phyloP scores from a whole-genome alignment of 2,113 vertebrate species.

The Silurus asotus region DNA sequence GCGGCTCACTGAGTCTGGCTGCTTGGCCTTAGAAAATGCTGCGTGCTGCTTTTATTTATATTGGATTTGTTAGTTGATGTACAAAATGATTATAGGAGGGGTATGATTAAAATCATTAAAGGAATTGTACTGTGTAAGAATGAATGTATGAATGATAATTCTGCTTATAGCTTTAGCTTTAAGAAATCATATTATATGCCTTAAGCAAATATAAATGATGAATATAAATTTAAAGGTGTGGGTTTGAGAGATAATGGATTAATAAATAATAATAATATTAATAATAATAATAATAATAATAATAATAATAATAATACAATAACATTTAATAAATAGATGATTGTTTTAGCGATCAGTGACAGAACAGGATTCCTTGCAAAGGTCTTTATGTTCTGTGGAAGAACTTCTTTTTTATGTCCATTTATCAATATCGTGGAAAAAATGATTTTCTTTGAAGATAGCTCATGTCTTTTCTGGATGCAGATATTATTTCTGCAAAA shows the following conservation, averaged over 20 bases:
- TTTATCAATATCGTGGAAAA: not conserved
- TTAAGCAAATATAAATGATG: not conserved
- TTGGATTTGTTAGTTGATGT: not conserved
- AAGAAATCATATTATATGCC: not conserved
- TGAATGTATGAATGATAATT: not conserved
- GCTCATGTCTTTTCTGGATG: not conserved
- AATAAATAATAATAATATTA: too few species aligned
- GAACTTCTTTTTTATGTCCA: not conserved
- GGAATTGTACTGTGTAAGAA: not conserved
- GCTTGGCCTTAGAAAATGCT: too few species aligned
- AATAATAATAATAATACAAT: too few species aligned
- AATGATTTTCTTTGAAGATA: slow-evolving; percentile 6
- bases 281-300: too few species aligned
- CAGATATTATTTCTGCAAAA: not conserved
- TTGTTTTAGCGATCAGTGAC: not conserved
- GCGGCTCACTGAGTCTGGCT: too few species aligned
- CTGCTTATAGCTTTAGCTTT: not conserved
- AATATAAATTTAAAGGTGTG: not conserved
- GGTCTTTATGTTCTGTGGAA: not conserved
- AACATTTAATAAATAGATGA: too few species aligned
- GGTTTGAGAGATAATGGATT: too few species aligned
- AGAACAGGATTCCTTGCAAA: not conserved
- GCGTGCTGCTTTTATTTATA: too few species aligned
- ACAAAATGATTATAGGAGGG: not conserved
- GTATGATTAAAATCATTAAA: not conserved